Evolutionary conservation across 2,888 invertebrate genomes (phyloP), one percentile per base, ranked within the genome.

Genomic region (Cheilosia urbana): DNA sequence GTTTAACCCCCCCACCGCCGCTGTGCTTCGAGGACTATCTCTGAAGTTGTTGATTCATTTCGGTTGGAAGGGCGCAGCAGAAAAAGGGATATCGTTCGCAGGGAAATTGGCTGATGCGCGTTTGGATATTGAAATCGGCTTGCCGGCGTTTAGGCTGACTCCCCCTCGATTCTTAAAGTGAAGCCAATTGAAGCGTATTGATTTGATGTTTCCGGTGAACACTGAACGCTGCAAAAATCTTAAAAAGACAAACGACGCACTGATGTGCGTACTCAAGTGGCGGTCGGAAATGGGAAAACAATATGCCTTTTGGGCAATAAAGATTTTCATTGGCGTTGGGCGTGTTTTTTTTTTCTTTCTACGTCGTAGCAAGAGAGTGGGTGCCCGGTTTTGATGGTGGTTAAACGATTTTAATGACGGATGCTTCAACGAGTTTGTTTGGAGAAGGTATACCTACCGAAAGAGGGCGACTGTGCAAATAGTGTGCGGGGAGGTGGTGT

Each of bases 121-220:
- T 42, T 77, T 73, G 66, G 71, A 80, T 85, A 85, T 81, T 85
- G 81, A 81, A 84, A 85, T 68, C 85, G 85, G 71, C 62, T 81
- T 81, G 72, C 34, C 51, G 34, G 62, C 85, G 76, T 71, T 85
- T 62, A 40, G 66, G 55, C 49, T 13, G 47, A 30, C 11, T 34
- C 27, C 2, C 21, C 37, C 42, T 30, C 30, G 45, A 45, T 45
- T 51, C 65, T 73, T 55, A 51, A 80, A 71, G 47, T 68, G 72
- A 77, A 47, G 60, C 85, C 82, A 87, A 87, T 87, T 82, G 87
- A 87, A 87, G 87, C 82, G 82, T 69, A 82, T 87, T 87, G 87
- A 87, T 87, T 87, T 82, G 82, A 87, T 87, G 72, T 81, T 87
- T 87, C 82, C 87, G 77, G 60, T 51, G 84, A 85, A 66, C 76